These are phyloP conservation scores for Hypomecis atomaria DNA, from an alignment of 2,888 invertebrate species.

Conservation along the genomic window DNA sequence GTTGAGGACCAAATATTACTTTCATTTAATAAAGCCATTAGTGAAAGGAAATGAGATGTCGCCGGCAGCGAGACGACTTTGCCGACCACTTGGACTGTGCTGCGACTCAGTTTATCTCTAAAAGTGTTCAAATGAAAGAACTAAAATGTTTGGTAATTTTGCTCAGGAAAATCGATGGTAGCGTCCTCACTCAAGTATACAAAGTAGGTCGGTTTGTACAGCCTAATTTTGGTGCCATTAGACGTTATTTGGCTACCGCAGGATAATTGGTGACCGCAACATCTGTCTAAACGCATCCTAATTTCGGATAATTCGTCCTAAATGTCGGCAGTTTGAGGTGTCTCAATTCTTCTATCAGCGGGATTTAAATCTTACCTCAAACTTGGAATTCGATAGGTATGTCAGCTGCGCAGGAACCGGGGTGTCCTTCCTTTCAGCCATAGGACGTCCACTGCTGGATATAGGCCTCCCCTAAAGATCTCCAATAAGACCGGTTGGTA, in stretches of 20 bases:
- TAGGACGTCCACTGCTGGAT: too few relatives aligned
- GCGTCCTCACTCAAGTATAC: not conserved
- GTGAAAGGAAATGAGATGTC: constrained; percentile 54
- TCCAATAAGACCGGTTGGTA: too few relatives aligned
- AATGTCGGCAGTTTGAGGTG: constrained; percentile 6
- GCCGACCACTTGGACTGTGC: constrained; percentile 1
- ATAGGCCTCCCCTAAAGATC: too few relatives aligned
- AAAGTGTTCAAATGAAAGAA: not conserved
- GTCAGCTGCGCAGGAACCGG: too few relatives aligned
- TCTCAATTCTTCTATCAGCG: not conserved
- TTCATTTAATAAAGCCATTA: constrained; percentile 57
- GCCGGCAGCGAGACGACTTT: constrained; percentile 35
- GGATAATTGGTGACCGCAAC: constrained; percentile 46
- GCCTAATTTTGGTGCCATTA: constrained; percentile 48
- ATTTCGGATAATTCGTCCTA: constrained; percentile 34
- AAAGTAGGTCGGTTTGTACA: not conserved
- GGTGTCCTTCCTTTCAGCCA: too few relatives aligned
- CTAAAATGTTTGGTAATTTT: not conserved
- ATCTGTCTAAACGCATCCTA: constrained; percentile 40
- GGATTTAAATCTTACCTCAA: not conserved
- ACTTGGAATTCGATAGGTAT: too few relatives aligned
- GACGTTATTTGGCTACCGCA: constrained; percentile 35
- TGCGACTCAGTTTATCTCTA: not conserved
- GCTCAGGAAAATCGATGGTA: not conserved
- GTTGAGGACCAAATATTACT: constrained; percentile 18